Evolutionary conservation across 2,113 vertebrate genomes (phyloP).

Genomic region (Seriola aureovittata): DNA sequence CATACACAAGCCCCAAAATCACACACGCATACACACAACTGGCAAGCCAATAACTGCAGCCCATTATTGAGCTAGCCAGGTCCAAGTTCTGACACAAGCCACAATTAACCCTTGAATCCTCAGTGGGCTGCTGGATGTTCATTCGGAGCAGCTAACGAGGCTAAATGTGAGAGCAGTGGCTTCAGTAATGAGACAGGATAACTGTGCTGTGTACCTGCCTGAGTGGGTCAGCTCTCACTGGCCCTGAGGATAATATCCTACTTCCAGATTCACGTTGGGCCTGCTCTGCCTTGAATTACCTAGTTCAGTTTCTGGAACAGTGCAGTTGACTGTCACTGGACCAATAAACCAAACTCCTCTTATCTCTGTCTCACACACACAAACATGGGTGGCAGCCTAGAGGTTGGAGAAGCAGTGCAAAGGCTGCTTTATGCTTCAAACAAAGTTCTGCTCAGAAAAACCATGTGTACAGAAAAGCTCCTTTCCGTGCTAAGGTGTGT

Average conservation of each 20-base stretch:
- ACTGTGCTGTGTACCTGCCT: conserved; percentile 65
- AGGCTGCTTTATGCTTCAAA: conserved; percentile 31
- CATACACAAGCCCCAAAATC: conserved; percentile 46
- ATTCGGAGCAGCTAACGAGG: conserved; percentile 78
- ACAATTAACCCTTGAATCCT: conserved; percentile 84
- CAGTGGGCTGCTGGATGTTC: conserved; percentile 72
- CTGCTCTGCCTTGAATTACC: conserved; percentile 50
- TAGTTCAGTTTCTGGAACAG: conserved; percentile 40
- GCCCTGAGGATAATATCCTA: conserved; percentile 68
- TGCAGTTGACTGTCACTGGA: conserved; percentile 30
- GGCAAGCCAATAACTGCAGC: conserved; percentile 80
- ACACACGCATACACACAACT: conserved; percentile 56
- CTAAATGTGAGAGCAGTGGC: conserved; percentile 81
- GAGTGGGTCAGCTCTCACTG: conserved; percentile 74
- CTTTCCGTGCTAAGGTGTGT: neutral
- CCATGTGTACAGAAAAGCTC: neutral
- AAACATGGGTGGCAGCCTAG: conserved; percentile 35
- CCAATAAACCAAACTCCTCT: conserved; percentile 27
- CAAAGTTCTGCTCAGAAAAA: conserved; percentile 4
- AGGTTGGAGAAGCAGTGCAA: conserved; percentile 12
- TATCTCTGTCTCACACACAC: conserved; percentile 46
- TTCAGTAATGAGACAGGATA: conserved; percentile 80
- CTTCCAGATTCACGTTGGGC: conserved; percentile 53
- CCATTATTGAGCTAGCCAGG: conserved; percentile 81
- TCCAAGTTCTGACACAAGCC: conserved; percentile 81